A percentile compares a stretch with the other conserved stretches of the same genome.
Conservation (phyloP, 2,797 vertebrate genomes). For the Smutsia temminckii region DNA sequence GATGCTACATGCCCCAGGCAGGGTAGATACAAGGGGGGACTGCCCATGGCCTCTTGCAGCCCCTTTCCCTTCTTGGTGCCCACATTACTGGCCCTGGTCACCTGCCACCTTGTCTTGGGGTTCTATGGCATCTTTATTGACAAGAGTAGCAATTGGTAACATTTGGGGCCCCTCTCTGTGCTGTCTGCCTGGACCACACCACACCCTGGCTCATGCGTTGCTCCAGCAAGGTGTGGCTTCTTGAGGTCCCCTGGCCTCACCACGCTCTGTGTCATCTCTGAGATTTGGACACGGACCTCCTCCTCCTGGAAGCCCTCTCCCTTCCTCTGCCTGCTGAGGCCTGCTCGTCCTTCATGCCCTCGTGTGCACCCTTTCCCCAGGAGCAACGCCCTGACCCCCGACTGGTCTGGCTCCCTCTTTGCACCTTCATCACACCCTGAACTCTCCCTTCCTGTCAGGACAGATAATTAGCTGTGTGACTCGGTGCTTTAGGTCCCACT, state of each 20-base stretch:
- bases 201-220: background rate
- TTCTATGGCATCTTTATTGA: background rate
- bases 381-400: fast-evolving
- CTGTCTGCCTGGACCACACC: background rate
- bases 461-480: background rate
- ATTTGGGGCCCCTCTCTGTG: background rate
- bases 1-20: fast-evolving
- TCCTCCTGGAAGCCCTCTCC: background rate
- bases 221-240: background rate
- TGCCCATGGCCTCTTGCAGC: fast-evolving
- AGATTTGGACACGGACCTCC: background rate
- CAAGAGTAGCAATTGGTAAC: background rate
- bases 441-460: background rate
- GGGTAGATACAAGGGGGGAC: background rate
- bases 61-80: background rate
- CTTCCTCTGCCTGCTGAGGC: background rate
- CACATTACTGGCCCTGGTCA: background rate
- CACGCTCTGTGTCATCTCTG: background rate
- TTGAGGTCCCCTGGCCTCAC: background rate
- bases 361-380: too few species aligned
- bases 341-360: fast-evolving
- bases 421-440: background rate
- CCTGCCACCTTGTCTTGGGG: background rate
- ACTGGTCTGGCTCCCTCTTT: background rate
- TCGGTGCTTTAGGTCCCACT: background rate